Percentiles rank a stretch among this genome's conserved stretches.
Conservation (phyloP, 2,113 vertebrate genomes). For the Hylia prasina region DNA sequence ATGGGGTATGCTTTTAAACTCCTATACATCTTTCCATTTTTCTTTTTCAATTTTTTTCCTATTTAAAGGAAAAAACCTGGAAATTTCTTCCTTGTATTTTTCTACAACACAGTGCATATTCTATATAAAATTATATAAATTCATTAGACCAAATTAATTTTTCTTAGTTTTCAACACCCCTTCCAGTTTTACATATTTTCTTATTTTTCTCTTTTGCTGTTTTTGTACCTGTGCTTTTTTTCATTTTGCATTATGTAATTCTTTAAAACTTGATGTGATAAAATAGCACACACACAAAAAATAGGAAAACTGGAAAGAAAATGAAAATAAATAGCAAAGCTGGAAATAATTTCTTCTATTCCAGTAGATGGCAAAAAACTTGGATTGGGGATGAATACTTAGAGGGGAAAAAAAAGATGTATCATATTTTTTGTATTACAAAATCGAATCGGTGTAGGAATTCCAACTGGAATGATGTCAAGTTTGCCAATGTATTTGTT, state of each 20-base stretch:
- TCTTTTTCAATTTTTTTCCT: neutral
- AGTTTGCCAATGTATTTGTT: neutral
- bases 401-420: neutral
- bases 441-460: neutral
- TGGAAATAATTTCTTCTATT: constrained; percentile 23
- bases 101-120: neutral
- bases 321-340: neutral
- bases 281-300: neutral
- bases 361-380: neutral
- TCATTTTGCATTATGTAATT: neutral
- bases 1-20: neutral
- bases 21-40: neutral
- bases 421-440: neutral
- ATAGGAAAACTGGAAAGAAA: constrained; percentile 4
- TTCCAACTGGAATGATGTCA: neutral
- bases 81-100: neutral
- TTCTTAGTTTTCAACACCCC: neutral
- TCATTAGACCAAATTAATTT: neutral
- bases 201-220: neutral
- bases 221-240: neutral
- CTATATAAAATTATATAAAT: neutral
- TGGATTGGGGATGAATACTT: neutral
- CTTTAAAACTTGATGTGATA: neutral
- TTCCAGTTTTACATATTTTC: neutral
- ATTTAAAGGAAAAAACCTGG: neutral